phyloP scores from a whole-genome alignment of 2,888 invertebrate genomes.

The Allolobophora icterica region DNA sequence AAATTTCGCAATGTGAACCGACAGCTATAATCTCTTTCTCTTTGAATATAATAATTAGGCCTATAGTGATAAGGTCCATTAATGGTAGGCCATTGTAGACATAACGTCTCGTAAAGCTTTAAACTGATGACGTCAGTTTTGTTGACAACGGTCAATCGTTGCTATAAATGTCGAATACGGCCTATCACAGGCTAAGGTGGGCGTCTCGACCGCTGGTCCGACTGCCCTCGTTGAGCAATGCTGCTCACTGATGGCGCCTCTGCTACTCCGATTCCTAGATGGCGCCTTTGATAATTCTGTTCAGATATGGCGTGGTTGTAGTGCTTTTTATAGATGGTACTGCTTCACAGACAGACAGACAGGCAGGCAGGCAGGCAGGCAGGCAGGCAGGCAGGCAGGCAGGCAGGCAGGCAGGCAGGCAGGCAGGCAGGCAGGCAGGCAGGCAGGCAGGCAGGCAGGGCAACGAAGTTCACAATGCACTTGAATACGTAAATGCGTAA shows the following conservation, averaged over 20 bases:
- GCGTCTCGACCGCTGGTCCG: neutral
- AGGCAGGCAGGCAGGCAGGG: too few relatives aligned
- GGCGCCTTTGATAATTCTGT: neutral
- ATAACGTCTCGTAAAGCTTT: neutral
- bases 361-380: too few relatives aligned
- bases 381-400: too few relatives aligned
- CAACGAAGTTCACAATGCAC: too few relatives aligned
- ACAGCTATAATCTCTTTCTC: neutral
- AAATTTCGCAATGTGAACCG: neutral
- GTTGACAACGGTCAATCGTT: neutral
- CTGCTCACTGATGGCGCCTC: neutral
- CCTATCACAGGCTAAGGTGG: neutral
- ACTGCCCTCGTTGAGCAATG: neutral
- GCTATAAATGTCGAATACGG: neutral
- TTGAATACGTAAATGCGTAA: too few relatives aligned
- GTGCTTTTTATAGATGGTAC: too few relatives aligned
- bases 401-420: too few relatives aligned
- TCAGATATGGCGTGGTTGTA: neutral
- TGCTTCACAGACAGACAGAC: too few relatives aligned
- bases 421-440: too few relatives aligned
- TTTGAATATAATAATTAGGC: neutral
- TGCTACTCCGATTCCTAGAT: neutral
- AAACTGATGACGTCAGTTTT: neutral
- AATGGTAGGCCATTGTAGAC: neutral
- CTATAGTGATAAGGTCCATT: neutral